Conservation (phyloP, 2,888 invertebrate species). For the Notocelia uddmanniana region DNA sequence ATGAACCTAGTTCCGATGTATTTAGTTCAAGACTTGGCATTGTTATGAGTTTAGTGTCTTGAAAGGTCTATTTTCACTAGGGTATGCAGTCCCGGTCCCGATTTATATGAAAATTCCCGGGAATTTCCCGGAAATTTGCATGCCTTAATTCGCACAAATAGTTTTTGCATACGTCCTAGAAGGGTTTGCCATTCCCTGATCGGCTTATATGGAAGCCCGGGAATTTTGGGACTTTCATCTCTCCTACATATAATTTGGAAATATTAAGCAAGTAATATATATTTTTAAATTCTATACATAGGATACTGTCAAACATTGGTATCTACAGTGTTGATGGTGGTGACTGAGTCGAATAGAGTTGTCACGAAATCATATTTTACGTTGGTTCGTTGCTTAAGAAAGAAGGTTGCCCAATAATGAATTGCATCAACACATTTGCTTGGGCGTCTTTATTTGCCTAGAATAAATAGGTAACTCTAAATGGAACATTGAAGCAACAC, state of each 20-base stretch:
- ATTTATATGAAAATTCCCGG: too few relatives aligned
- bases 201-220: too few relatives aligned
- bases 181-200: too few relatives aligned
- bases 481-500: not conserved
- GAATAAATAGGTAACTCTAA: not conserved
- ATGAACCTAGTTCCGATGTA: not conserved
- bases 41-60: not conserved
- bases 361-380: conserved; percentile 22
- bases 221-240: too few relatives aligned
- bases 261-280: too few relatives aligned
- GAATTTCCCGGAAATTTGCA: too few relatives aligned
- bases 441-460: conserved; percentile 1
- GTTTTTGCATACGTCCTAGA: too few relatives aligned
- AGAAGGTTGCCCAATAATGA: conserved; percentile 32
- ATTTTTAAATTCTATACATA: too few relatives aligned
- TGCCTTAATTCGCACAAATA: too few relatives aligned
- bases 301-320: too few relatives aligned
- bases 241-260: too few relatives aligned
- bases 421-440: conserved; percentile 18
- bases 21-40: not conserved
- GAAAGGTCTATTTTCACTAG: not conserved
- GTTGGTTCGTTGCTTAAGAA: conserved; percentile 26
- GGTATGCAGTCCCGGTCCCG: too few relatives aligned
- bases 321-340: not conserved
- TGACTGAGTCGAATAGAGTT: conserved; percentile 5